These are phyloP conservation scores for Synanthedon tipuliformis DNA, from an alignment of 2,888 invertebrate species.

Conservation along the genomic window DNA sequence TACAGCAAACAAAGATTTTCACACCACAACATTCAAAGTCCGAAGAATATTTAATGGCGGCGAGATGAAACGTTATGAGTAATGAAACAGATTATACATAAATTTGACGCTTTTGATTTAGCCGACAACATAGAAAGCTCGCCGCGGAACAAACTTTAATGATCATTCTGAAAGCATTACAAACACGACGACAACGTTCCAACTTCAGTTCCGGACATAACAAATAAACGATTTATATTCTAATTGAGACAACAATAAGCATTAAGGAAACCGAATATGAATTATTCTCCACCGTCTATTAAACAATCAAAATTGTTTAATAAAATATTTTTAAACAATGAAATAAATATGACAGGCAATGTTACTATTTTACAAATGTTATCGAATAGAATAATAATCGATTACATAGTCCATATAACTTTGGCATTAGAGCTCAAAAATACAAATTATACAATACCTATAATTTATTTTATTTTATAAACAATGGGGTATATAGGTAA, in stretches of 20 bases:
- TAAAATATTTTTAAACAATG: not conserved
- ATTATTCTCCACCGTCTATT: not conserved
- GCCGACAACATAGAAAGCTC: conserved; percentile 34
- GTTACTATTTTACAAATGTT: too few relatives aligned
- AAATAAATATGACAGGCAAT: too few relatives aligned
- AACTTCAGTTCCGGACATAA: conserved; percentile 8
- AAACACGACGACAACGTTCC: conserved; percentile 18
- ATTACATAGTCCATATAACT: too few relatives aligned
- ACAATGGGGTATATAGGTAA: too few relatives aligned
- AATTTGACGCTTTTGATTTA: conserved; percentile 49
- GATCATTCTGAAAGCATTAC: conserved; percentile 32
- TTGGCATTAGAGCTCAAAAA: too few relatives aligned
- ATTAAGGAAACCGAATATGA: not conserved
- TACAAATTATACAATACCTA: too few relatives aligned
- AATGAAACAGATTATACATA: conserved; percentile 21
- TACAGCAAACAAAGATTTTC: too few relatives aligned
- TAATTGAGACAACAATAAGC: not conserved
- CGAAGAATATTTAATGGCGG: conserved; percentile 10
- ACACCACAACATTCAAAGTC: too few relatives aligned
- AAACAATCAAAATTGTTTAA: not conserved
- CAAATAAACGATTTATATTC: conserved; percentile 6
- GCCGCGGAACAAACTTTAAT: conserved; percentile 28
- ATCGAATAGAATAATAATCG: too few relatives aligned
- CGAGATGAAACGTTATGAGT: conserved; percentile 29
- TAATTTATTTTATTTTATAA: too few relatives aligned